These are phyloP conservation scores for Antedon mediterranea DNA, from an alignment of 53 echinoderm and acorn worm genomes.

Conservation along the genomic window DNA sequence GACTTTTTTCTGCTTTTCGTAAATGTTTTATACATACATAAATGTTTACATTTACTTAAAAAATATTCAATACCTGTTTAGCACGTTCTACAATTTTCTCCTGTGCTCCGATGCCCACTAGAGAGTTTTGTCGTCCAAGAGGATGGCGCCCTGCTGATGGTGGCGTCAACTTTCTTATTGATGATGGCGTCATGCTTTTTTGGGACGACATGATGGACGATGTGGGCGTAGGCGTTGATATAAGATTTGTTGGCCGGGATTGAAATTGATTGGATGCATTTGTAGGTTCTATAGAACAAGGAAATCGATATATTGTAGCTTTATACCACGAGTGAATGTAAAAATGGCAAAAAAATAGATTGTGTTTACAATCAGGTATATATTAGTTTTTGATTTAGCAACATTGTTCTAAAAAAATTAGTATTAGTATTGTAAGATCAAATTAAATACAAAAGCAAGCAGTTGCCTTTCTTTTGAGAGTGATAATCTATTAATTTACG, in stretches of 20 bases:
- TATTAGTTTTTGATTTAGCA: too few relatives aligned
- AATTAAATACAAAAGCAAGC: neutral
- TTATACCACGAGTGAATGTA: too few relatives aligned
- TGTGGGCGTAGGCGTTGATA: neutral
- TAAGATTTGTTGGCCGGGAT: neutral
- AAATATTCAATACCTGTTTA: conserved; percentile 49
- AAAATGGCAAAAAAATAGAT: too few relatives aligned
- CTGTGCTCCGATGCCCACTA: conserved; percentile 87
- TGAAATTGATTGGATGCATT: neutral
- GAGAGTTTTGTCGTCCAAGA: conserved; percentile 65
- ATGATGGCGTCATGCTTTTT: conserved; percentile 14
- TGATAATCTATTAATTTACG: neutral
- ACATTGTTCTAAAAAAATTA: too few relatives aligned
- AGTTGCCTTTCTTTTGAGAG: neutral
- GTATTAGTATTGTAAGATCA: neutral
- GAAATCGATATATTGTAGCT: neutral
- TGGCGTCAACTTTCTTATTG: conserved; percentile 36
- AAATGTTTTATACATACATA: too few relatives aligned
- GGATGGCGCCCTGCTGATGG: conserved; percentile 45
- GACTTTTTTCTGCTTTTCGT: too few relatives aligned
- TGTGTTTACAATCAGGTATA: too few relatives aligned
- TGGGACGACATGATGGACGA: neutral
- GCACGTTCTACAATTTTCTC: conserved; percentile 97
- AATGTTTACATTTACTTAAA: neutral
- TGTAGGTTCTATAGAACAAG: neutral